Evolutionary conservation across 2,797 vertebrate genomes (phyloP).

Genomic region (Leucoraja ocellata): DNA sequence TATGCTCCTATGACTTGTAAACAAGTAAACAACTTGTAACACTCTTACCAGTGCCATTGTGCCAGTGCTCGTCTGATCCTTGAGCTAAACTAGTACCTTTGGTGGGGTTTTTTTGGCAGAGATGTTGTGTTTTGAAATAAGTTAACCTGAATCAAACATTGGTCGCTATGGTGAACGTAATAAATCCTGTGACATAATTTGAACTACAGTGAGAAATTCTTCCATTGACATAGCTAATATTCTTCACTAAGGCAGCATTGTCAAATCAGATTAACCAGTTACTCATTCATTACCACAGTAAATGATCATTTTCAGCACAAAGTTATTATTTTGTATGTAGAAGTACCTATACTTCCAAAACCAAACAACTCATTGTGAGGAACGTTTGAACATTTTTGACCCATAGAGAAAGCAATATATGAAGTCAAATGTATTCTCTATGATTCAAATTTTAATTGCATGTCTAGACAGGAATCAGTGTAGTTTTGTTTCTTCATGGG

Average conservation of each 20-base stretch:
- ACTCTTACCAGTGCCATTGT: not conserved
- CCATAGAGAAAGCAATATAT: not conserved
- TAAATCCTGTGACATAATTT: not conserved
- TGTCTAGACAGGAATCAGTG: not conserved
- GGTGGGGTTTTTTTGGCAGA: not conserved
- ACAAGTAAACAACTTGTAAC: not conserved
- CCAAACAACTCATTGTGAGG: not conserved
- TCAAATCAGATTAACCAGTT: not conserved
- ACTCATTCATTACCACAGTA: not conserved
- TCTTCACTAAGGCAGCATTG: not conserved
- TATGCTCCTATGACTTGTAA: no score
- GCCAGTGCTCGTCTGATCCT: not conserved
- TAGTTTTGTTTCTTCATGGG: not conserved
- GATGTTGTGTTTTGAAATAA: not conserved
- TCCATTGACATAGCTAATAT: not conserved
- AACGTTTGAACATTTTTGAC: not conserved
- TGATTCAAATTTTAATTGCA: not conserved
- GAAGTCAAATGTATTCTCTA: not conserved
- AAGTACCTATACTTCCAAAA: not conserved
- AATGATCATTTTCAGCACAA: not conserved
- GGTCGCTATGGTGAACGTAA: not conserved
- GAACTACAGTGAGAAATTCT: not conserved
- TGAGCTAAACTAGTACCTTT: not conserved
- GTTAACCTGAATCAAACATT: not conserved
- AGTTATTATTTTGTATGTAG: not conserved